Evolutionary conservation across 2,113 vertebrate genomes (phyloP).

Genomic region (Eulemur macaco): DNA sequence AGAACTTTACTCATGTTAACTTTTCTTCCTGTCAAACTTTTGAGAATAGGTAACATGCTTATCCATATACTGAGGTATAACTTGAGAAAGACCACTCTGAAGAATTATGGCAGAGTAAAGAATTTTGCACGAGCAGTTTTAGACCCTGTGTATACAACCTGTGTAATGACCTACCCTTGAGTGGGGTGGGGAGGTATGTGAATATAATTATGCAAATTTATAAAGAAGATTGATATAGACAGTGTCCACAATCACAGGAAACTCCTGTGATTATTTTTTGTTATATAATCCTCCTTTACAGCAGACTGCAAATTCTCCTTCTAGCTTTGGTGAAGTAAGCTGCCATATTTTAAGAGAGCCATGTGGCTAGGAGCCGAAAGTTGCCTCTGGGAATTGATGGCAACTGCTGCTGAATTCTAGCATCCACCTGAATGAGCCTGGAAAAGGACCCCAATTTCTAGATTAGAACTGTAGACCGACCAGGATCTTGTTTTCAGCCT

Average conservation of each 20-base stretch:
- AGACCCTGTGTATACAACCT: fast-evolving
- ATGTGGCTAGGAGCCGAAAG: background rate
- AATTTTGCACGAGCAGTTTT: background rate
- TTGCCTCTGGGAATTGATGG: background rate
- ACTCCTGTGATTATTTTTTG: background rate
- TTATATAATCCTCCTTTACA: background rate
- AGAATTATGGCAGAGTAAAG: background rate
- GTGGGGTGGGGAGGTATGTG: background rate
- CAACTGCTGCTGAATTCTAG: background rate
- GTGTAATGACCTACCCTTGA: background rate
- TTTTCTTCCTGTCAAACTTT: background rate
- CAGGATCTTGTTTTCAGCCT: background rate
- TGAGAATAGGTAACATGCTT: background rate
- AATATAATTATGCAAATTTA: background rate
- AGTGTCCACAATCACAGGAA: background rate
- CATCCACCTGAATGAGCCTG: background rate
- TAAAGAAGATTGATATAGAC: background rate
- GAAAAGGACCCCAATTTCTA: background rate
- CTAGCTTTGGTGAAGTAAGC: background rate
- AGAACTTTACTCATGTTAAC: background rate
- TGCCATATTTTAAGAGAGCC: background rate
- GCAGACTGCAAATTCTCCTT: background rate
- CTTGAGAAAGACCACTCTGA: background rate
- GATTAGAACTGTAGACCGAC: background rate
- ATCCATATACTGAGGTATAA: background rate